A percentile compares a stretch with the other conserved stretches of the same genome.
Conservation (phyloP, 2,888 invertebrate species). For the Pecten maximus region DNA sequence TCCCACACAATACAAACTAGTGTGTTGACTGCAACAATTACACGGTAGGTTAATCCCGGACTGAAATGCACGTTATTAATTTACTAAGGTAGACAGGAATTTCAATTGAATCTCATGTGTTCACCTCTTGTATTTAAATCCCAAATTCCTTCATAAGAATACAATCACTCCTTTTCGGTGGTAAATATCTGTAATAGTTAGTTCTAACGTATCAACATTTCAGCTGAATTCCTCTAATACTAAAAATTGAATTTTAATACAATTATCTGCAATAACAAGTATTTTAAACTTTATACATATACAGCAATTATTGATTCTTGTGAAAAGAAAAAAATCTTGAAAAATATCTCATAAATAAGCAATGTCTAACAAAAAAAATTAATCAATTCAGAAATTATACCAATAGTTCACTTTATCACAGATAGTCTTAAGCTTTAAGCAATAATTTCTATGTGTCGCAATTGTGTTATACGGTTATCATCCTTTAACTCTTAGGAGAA, state of each 20-base stretch:
- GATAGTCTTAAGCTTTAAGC: too few relatives aligned
- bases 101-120: neutral
- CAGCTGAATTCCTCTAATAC: neutral
- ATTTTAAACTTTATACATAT: too few relatives aligned
- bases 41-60: neutral
- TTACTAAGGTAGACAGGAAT: neutral
- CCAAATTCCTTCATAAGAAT: neutral
- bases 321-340: too few relatives aligned
- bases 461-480: neutral
- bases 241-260: neutral
- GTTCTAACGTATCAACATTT: neutral
- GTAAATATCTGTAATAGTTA: neutral
- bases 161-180: neutral
- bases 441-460: too few relatives aligned
- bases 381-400: too few relatives aligned
- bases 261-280: neutral
- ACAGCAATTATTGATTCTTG: too few relatives aligned
- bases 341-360: too few relatives aligned
- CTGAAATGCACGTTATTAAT: neutral
- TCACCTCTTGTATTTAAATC: neutral
- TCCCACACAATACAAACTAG: neutral
- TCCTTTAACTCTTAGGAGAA: neutral
- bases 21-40: neutral
- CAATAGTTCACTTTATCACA: too few relatives aligned
- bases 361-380: too few relatives aligned